Evolutionary conservation across 2,797 vertebrate genomes (phyloP), one percentile per base, ranked within the genome.

Genomic region (Poeciliopsis turneri): DNA sequence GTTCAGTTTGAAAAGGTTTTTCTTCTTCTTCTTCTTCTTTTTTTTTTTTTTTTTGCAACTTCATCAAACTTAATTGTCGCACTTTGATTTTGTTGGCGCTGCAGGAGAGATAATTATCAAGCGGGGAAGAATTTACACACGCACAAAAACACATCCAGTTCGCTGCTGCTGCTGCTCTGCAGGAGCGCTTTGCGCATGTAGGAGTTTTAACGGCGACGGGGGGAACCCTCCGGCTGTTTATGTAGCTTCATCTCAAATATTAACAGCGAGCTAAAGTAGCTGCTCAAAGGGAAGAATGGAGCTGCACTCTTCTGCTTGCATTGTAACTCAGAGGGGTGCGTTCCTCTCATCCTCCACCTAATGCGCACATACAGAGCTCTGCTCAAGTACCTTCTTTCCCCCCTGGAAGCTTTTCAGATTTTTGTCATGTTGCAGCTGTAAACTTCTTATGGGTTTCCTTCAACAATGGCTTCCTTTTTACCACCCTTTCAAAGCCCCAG

Each of bases 71-170:
- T 89, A 86, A 85, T 88, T 87, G 81, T 88, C 75, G 49, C 78
- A 13, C 74, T 77, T 59, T n/a, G 74, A n/a, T 73, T 82, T 76
- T 66, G 73, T 66, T 41, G 68, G 51, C 74, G 33, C 84, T 75
- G 86, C 71, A 79, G 86, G 84, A 82, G 86, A 85, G 84, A 85
- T 88, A 81, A 89, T 86, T 80, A 80, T 84, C 77, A 64, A 84
- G 82, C 81, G 47, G 74, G 78, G 73, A 87, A 66, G 82, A 78
- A 86, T 91, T 89, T 80, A 78, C 46, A 39, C 36, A 39, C 36
- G 36, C 36, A 39, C 36, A 39, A 39, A 39, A 39, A 39, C 0
- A 88, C 23, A 23, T 84, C 74, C 70, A 39, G 69, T 46, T 46
- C 10, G 43, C 75, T 85, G 46, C 75, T 75, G 83, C 78, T 80